Percentiles rank a stretch among this genome's conserved stretches.
Evolutionary conservation across 1,140 invertebrate genomes (phyloP).

Genomic region (Galleria mellonella): DNA sequence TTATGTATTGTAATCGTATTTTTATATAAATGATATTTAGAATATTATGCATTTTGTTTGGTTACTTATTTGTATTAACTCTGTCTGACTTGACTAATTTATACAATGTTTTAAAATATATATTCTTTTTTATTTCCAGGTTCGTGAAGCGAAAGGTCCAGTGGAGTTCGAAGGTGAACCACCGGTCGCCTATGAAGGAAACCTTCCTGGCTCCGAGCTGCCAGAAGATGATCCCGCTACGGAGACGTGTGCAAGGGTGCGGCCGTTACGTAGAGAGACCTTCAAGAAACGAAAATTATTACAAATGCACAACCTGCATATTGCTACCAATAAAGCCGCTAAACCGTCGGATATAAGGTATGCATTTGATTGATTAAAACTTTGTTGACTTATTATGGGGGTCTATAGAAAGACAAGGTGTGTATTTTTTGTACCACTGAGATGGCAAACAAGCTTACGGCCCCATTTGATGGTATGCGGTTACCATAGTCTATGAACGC

Average conservation of each 20-base stretch:
- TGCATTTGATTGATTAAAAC: conserved; percentile 3
- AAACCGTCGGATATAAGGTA: conserved; percentile 75
- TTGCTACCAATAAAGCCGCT: conserved; percentile 82
- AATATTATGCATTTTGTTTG: too few relatives aligned
- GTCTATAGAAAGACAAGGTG: too few relatives aligned
- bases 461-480: too few relatives aligned
- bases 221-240: conserved; percentile 20
- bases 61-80: too few relatives aligned
- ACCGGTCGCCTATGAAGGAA: conserved; percentile 78
- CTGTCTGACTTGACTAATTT: too few relatives aligned
- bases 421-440: too few relatives aligned
- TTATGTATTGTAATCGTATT: too few relatives aligned
- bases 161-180: conserved; percentile 57
- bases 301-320: conserved; percentile 82
- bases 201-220: conserved; percentile 70
- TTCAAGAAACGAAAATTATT: conserved; percentile 86
- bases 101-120: too few relatives aligned
- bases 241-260: conserved; percentile 41
- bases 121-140: conserved; percentile 26
- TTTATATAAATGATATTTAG: too few relatives aligned
- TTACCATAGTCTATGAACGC: too few relatives aligned
- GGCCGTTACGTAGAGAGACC: conserved; percentile 58
- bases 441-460: too few relatives aligned
- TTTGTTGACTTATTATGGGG: too few relatives aligned
- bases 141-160: conserved; percentile 56